Base-by-base conservation (phyloP, 2,888 invertebrate species). In the Brenthis hecate region DNA sequence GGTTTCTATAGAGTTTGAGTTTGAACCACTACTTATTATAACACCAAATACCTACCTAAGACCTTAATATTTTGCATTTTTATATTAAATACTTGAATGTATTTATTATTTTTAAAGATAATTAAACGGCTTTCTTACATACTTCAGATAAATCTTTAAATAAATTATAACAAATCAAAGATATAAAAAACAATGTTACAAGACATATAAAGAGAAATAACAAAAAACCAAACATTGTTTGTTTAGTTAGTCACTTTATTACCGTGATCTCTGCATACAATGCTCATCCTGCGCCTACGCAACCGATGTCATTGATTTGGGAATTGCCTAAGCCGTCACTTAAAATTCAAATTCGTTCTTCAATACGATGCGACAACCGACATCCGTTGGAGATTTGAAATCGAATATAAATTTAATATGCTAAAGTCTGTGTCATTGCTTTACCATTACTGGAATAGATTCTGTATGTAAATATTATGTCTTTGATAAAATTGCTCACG, bases 221-320 rank as follows among this genome's bases (percentile, higher is more conserved):
- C 32, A 56, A 54, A 60, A 65, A 58, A 58, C 58, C 61, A 56
- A 61, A 65, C 51, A 64, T 60, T 86, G 85, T 89, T 87, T 89
- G 85, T 84, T 88, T 84, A 81, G 75, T 88, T 84, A 81, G 75
- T 84, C 79, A 79, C 85, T 81, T 84, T 83, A 81, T 84, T 84
- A 76, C 55, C 32, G 28, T 74, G 72, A 72, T 64, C 66, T 72
- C 73, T 75, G 77, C 78, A 76, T 78, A 80, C 80, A 79, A 81
- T 80, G 76, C 74, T 73, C 70, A 56, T 68, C 74, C 72, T 72
- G 72, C 76, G 76, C 78, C 76, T 73, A 75, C 72, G 67, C 67
- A 60, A 36, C 58, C 50, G 13, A 57, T 65, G 58, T 64, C 68
- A 72, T 73, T 73, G 70, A 72, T 72, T 70, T 66, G 68, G 68